These are phyloP conservation scores for Phenganax stokvisi DNA, from an alignment of 92 coral and sea anemone genomes.

Conservation along the genomic window DNA sequence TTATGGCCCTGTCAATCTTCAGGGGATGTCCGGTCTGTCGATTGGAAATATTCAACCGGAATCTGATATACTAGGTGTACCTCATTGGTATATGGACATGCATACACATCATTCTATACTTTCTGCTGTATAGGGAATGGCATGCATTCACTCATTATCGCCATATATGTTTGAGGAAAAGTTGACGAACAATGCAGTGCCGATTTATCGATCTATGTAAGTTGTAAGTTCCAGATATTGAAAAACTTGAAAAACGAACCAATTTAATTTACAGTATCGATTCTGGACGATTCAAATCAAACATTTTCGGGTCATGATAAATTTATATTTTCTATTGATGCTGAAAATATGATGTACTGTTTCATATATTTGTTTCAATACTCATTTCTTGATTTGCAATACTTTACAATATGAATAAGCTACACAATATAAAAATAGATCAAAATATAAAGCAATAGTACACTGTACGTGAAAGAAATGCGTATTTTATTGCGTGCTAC, in stretches of 20 bases:
- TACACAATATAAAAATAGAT: too few species aligned
- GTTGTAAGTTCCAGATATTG: not conserved
- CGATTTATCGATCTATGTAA: slow-evolving; percentile 79
- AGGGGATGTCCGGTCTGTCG: slow-evolving; percentile 56
- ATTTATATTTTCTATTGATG: not conserved
- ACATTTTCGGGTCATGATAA: not conserved
- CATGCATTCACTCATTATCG: slow-evolving; percentile 65
- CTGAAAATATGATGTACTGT: not conserved
- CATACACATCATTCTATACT: slow-evolving; percentile 63
- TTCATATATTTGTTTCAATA: not conserved
- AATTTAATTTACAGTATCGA: too few species aligned
- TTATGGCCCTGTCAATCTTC: slow-evolving; percentile 52
- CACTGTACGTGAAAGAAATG: too few species aligned
- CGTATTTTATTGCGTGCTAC: too few species aligned
- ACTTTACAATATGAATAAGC: too few species aligned
- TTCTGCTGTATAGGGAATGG: slow-evolving; percentile 80
- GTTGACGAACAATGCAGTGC: slow-evolving; percentile 72
- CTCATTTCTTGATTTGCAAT: not conserved
- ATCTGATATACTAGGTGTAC: slow-evolving; percentile 75
- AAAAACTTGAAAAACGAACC: not conserved
- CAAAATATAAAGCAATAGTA: too few species aligned
- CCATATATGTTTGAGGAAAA: slow-evolving; percentile 63
- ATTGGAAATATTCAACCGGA: slow-evolving; percentile 57
- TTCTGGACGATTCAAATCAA: too few species aligned
- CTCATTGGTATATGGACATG: slow-evolving; percentile 72